Conservation (phyloP, 2,888 invertebrate species). For the Amphipyra berbera region DNA sequence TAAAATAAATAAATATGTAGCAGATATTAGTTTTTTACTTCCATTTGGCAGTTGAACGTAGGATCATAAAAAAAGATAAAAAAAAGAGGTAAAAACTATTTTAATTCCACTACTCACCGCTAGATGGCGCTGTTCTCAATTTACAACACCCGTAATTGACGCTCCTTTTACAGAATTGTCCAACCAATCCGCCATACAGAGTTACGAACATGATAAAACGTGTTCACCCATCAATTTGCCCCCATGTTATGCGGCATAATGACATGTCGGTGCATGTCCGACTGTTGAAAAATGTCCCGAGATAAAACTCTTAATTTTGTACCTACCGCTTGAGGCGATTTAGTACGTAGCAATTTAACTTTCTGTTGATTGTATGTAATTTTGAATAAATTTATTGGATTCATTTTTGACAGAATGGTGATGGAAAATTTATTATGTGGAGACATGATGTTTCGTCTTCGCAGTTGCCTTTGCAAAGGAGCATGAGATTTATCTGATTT, state of each 20-base stretch:
- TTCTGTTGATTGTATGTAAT: conserved; percentile 59
- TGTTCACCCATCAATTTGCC: conserved; percentile 58
- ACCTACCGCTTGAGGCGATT: conserved; percentile 62
- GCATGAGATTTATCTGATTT: neutral
- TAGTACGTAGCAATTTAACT: conserved; percentile 62
- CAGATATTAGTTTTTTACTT: too few species aligned
- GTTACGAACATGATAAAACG: conserved; percentile 46
- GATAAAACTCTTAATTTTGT: conserved; percentile 63
- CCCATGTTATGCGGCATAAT: conserved; percentile 58
- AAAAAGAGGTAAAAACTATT: neutral
- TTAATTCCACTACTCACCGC: conserved; percentile 27
- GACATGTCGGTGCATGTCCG: conserved; percentile 50
- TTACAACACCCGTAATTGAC: neutral
- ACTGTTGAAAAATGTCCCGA: conserved; percentile 67
- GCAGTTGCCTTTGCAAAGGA: neutral
- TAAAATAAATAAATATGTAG: neutral
- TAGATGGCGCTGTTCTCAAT: conserved; percentile 47
- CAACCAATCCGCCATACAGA: conserved; percentile 30
- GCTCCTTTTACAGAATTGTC: conserved; percentile 33
- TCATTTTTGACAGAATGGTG: conserved; percentile 23
- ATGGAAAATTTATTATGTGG: conserved; percentile 22
- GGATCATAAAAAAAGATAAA: neutral
- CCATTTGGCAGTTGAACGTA: too few species aligned
- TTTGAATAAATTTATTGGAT: conserved; percentile 53
- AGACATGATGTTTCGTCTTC: neutral